Evolutionary conservation across 2,113 vertebrate genomes (phyloP), one percentile per base, ranked within the genome.

Genomic region (Phasianus colchicus): DNA sequence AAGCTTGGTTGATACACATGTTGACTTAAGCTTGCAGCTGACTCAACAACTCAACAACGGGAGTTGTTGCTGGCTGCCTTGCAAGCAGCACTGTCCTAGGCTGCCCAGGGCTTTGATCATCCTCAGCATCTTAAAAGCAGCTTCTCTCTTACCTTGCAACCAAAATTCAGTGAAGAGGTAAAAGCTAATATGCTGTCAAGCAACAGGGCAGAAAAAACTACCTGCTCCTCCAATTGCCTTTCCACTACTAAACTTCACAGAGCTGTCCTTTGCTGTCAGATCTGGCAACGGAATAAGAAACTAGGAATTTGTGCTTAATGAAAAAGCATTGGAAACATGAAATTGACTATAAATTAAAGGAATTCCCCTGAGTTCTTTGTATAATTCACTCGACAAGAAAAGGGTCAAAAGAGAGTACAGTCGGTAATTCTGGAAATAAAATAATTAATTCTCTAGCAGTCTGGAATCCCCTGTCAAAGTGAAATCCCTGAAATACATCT

Each of bases 401-500:
- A 69, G 34, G 25, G 50, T 76, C 45, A 76, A 77, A 83, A 84
- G 43, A 84, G 15, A 72, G 67, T 20, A 54, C 36, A 72, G 27
- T 29, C 61, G 64, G 36, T 54, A 71, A 36, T 75, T 64, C 63
- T 82, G 70, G 65, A 65, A 85, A 90, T 73, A 48, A 76, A 69
- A 19, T 55, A 79, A 83, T 76, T 24, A 58, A 38, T 70, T 73
- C 14, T 82, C 30, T 34, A 47, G 30, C 64, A 47, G 70, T 45
- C 11, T 79, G 82, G 36, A 75, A 88, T 80, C 45, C 24, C n/a
- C 29, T 50, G 1, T 76, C 60, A 74, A 72, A 84, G 36, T 24
- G 30, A 79, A 87, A 65, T 48, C n/a, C 48, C 54, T 79, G 64
- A 93, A 94, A 92, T 38, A 50, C 19, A 81, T 21, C 55, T 72